phyloP scores from a whole-genome alignment of 2,888 invertebrate genomes.

The Caenorhabditis sp. region DNA sequence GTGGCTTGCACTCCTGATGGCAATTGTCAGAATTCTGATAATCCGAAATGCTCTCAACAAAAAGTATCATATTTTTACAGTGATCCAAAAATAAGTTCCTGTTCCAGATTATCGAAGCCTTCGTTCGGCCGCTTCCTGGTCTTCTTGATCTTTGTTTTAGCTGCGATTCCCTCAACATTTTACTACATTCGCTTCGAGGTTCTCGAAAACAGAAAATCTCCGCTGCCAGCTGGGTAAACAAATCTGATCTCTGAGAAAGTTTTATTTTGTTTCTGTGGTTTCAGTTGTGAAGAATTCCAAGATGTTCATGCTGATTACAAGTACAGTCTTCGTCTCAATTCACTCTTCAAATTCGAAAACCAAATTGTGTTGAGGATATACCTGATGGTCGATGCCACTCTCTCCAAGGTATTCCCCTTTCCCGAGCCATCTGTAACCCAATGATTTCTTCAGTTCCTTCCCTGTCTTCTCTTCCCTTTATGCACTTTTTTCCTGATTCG shows the following conservation, averaged over 20 bases:
- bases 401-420: conserved; percentile 9
- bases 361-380: conserved; percentile 12
- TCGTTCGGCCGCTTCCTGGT: conserved; percentile 8
- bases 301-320: not conserved
- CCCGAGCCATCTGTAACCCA: not conserved
- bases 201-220: conserved; percentile 8
- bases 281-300: conserved; percentile 36
- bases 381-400: conserved; percentile 27
- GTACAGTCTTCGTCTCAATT: conserved; percentile 12
- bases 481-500: conserved; percentile 18
- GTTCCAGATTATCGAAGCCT: conserved; percentile 6
- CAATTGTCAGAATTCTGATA: conserved; percentile 19
- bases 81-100: no score
- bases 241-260: not conserved
- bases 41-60: not conserved
- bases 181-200: conserved; percentile 15
- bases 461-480: conserved; percentile 17
- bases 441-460: conserved; percentile 21
- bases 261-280: not conserved
- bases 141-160: not conserved
- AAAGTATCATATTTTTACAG: not conserved
- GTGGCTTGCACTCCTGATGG: conserved; percentile 26
- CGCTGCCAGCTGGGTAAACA: conserved; percentile 21
- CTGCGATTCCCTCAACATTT: conserved; percentile 12
- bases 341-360: conserved; percentile 3